Base-by-base conservation (phyloP, 2,888 invertebrate species). In the Drosophila melanosoma region DNA sequence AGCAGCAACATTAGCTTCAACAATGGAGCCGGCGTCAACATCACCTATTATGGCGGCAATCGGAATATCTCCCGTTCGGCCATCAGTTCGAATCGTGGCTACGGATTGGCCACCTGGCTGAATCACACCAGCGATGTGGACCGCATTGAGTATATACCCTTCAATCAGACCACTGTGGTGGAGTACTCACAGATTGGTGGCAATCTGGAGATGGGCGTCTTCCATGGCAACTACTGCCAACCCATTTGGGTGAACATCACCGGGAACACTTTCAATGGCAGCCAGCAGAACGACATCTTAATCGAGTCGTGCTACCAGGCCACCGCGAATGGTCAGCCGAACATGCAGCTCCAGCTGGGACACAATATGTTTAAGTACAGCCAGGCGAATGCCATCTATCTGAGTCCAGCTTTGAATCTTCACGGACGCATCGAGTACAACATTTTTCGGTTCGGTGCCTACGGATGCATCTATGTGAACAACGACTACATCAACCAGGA, bases 31-130 rank as follows among this genome's bases (percentile, higher is more conserved):
- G 99, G 99, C 0, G 95, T 99, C 12, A 99, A 99, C 92, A 96
- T 99, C 15, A 98, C 99, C 0, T 98, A 98, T 72, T 97, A 97
- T 4, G 99, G 99, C 0, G 99, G 99, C 1, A 97, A 96, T 84
- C 95, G 98, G 75, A 98, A 99, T 90, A 95, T 99, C 71, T 99
- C 99, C 15, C 94, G 96, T 82, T 97, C 97, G 52, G 96, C 95
- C 33, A 94, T 99, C 32, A 96, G 96, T 59, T 96, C 97, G 0
- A 99, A 99, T 93, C 95, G 95, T 76, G 98, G 98, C 11, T 96
- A 97, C 87, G 99, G 99, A 3, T 93, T 98, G 29, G 96, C 98
- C 0, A 95, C 98, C 11, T 98, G 98, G 97, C 93, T 98, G 65
- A 99, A 99, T 91, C 96, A 97, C 86, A 97, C 97, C 17, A 93